These are phyloP conservation scores for Parthenolecanium corni DNA, from an alignment of 2,888 invertebrate genomes.

Conservation along the genomic window DNA sequence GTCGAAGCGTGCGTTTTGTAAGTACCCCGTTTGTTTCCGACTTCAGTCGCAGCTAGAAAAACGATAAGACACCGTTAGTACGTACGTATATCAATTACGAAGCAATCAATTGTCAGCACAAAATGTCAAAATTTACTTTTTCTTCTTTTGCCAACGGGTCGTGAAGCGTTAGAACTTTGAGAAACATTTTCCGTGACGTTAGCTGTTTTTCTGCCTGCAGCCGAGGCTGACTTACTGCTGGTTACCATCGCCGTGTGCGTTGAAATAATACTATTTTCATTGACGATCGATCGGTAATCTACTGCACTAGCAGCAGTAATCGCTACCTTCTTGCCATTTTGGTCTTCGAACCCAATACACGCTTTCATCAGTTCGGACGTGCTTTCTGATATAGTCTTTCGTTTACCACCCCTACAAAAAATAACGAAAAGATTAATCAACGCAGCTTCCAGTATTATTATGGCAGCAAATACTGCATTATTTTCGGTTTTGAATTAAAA, in stretches of 20 bases:
- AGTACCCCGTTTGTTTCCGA: not conserved
- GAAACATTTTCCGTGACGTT: not conserved
- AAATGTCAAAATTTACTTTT: constrained; percentile 13
- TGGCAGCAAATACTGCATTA: too few species aligned
- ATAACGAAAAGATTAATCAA: too few species aligned
- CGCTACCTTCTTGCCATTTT: constrained; percentile 10
- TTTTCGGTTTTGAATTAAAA: too few species aligned
- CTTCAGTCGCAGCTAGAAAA: not conserved
- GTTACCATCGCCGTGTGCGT: not conserved
- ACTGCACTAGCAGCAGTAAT: not conserved
- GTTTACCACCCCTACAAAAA: constrained; percentile 42
- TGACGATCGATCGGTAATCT: constrained; percentile 7
- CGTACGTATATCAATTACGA: not conserved
- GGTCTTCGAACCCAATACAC: constrained; percentile 15
- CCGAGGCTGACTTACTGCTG: not conserved
- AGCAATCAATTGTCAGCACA: not conserved
- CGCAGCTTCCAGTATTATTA: not conserved
- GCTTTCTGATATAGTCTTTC: constrained; percentile 50
- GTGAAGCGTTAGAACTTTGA: constrained; percentile 6
- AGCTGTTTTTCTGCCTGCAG: not conserved
- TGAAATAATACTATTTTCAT: constrained; percentile 1
- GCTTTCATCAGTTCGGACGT: constrained; percentile 1
- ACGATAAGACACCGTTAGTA: not conserved
- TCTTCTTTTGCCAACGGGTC: constrained; percentile 18
- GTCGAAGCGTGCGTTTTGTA: not conserved